These are phyloP conservation scores for Alsophila aescularia DNA, from an alignment of 2,888 invertebrate species.

Conservation along the genomic window DNA sequence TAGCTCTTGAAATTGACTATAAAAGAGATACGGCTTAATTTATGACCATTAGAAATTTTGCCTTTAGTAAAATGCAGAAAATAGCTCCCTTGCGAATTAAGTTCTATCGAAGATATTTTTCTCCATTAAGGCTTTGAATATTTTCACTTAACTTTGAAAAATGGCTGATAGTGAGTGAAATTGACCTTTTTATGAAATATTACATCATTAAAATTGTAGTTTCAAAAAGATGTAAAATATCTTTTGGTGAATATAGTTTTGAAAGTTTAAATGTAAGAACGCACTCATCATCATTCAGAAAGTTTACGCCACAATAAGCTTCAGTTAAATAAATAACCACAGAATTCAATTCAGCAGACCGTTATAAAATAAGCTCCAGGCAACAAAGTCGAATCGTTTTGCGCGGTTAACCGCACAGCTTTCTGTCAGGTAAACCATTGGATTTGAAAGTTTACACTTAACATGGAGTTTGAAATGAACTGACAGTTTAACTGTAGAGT, in stretches of 20 bases:
- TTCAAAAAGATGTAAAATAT: too few species aligned
- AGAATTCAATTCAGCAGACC: slow-evolving; percentile 82
- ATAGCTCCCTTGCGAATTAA: slow-evolving; percentile 60
- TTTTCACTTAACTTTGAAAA: slow-evolving; percentile 4
- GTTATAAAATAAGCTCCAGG: slow-evolving; percentile 81
- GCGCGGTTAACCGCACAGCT: slow-evolving; percentile 79
- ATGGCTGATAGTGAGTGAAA: not conserved
- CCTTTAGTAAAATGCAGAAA: slow-evolving; percentile 29
- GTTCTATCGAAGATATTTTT: slow-evolving; percentile 24
- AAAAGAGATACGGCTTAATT: slow-evolving; percentile 77
- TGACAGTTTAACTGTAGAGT: slow-evolving; percentile 1
- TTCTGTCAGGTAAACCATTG: slow-evolving; percentile 76
- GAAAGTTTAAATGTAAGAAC: not conserved
- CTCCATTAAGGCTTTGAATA: slow-evolving; percentile 1
- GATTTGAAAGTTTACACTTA: too few species aligned
- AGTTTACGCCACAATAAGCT: slow-evolving; percentile 58
- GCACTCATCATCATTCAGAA: slow-evolving; percentile 43
- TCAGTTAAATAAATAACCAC: slow-evolving; percentile 82
- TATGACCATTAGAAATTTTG: slow-evolving; percentile 66
- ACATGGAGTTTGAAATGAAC: slow-evolving; percentile 66
- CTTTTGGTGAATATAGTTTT: not conserved
- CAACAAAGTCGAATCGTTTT: slow-evolving; percentile 81
- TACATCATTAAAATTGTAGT: too few species aligned
- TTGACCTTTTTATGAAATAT: too few species aligned
- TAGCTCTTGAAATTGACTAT: slow-evolving; percentile 74